Evolutionary conservation across 2,797 vertebrate genomes (phyloP), one percentile per base, ranked within the genome.

Genomic region (Dipus sagitta): DNA sequence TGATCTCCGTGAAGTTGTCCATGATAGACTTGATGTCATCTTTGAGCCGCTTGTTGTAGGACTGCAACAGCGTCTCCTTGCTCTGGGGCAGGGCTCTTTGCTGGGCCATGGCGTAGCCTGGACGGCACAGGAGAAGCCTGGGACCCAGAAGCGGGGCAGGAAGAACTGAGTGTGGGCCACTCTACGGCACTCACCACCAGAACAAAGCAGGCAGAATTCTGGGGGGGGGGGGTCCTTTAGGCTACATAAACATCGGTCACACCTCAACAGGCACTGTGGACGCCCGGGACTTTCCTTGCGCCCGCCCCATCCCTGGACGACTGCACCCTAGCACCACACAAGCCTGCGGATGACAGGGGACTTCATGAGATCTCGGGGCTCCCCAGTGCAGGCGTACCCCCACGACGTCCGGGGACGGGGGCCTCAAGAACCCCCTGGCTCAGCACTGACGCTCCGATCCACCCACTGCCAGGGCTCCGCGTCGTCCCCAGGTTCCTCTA

Each of bases 31-130:
- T 98, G 96, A 99, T 98, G 23, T 99, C 99, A 42, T 99, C 99
- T 93, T 99, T 99, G n/a, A 99, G 98, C 47, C 99, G 98, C 97
- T 99, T 99, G 98, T 99, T 99, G 98, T 99, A 99, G 60, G 99
- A 99, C 98, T 99, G 99, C 17, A 99, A 98, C 80, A 99, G 98
- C 1, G 99, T 98, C 98, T 99, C 99, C 97, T 99, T 99, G 96
- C 99, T 99, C 97, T 99, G 99, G 0, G 99, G 98, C 72, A 99
- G 98, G 1, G 98, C 99, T 76, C 99, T 98, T 92, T 99, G 98
- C 90, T 98, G 98, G 4, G 99, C 98, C 99, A 99, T 99, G 28
- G 47, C 92, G 13, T 38, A 10, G 65, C 28, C n/a, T 23, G 0
- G 74, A 52, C 3, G 1, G 42, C 4, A 18, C 67, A 6, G 75